A percentile compares a stretch with the other conserved stretches of the same genome.
Conservation (phyloP, 2,113 vertebrate species). For the Rhegmatorhina hoffmannsi region DNA sequence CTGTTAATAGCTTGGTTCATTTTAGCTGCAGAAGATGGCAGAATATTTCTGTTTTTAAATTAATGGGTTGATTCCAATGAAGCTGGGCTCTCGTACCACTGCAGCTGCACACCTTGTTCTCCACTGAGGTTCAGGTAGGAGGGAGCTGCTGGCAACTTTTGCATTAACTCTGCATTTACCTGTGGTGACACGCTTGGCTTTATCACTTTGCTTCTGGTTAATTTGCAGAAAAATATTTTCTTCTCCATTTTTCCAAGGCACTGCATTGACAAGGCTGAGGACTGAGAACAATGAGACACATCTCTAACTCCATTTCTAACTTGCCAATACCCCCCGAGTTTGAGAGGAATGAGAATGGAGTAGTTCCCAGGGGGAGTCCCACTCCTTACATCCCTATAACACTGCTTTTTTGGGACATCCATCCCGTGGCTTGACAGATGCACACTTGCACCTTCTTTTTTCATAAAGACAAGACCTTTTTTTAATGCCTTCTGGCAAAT, state of each 20-base stretch:
- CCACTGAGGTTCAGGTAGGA: neutral
- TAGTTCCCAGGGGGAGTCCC: neutral
- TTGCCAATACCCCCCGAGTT: neutral
- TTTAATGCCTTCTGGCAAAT: slow-evolving; percentile 12
- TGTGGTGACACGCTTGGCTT: neutral
- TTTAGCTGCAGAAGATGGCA: slow-evolving; percentile 58
- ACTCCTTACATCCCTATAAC: neutral
- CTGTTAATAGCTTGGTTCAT: slow-evolving; percentile 55
- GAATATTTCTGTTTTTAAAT: slow-evolving; percentile 66
- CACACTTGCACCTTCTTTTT: neutral
- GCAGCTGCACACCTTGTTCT: neutral
- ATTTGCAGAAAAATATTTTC: slow-evolving; percentile 2
- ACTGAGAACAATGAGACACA: fast-evolving
- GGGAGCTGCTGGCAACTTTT: slow-evolving; percentile 3
- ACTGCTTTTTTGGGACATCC: neutral
- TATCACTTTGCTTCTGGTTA: neutral
- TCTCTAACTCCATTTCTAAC: neutral
- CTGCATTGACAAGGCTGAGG: neutral
- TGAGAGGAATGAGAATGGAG: neutral
- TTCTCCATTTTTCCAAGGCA: neutral
- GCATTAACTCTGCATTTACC: neutral
- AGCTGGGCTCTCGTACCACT: neutral
- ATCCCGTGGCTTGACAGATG: neutral
- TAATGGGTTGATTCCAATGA: slow-evolving; percentile 45
- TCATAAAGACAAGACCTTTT: neutral